These are phyloP conservation scores for Teleopsis dalmanni DNA, from an alignment of 1,140 invertebrate genomes.

Conservation along the genomic window DNA sequence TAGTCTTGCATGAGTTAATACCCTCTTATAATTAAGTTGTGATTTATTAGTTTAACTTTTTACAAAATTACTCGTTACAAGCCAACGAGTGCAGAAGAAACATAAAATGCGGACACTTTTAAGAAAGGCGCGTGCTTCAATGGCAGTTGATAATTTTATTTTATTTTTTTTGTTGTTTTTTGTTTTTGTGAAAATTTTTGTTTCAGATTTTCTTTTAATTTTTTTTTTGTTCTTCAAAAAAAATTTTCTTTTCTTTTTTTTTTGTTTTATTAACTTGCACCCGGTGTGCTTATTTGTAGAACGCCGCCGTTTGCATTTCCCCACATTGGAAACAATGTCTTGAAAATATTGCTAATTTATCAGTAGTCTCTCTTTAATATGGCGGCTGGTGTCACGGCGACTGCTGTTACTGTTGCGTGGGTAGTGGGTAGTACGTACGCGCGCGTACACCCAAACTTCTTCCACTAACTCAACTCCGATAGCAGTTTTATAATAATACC, in stretches of 20 bases:
- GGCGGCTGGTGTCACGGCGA: not conserved
- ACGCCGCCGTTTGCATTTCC: conserved; percentile 13
- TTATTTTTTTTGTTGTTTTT: no score
- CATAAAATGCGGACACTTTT: not conserved
- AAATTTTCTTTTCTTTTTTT: conserved; percentile 4
- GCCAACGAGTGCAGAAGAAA: not conserved
- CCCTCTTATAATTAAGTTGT: conserved; percentile 41
- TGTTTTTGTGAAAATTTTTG: no score
- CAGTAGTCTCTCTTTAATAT: conserved; percentile 15
- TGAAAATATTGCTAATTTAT: conserved; percentile 43
- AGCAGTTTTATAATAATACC: no score
- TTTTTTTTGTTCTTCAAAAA: not conserved
- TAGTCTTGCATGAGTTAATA: conserved; percentile 37
- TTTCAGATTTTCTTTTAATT: no score
- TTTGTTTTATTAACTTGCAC: conserved; percentile 1
- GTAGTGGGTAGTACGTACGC: not conserved
- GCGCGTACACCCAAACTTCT: not conserved
- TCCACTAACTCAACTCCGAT: no score
- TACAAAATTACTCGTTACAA: conserved; percentile 4
- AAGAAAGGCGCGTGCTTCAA: conserved; percentile 2
- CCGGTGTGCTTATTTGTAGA: conserved; percentile 11
- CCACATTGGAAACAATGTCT: conserved; percentile 31
- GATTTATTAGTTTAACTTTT: conserved; percentile 40
- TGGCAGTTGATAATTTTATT: no score
- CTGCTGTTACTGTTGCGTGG: not conserved